phyloP scores from a whole-genome alignment of 2,113 vertebrate species.

The Psilopogon haemacephalus region DNA sequence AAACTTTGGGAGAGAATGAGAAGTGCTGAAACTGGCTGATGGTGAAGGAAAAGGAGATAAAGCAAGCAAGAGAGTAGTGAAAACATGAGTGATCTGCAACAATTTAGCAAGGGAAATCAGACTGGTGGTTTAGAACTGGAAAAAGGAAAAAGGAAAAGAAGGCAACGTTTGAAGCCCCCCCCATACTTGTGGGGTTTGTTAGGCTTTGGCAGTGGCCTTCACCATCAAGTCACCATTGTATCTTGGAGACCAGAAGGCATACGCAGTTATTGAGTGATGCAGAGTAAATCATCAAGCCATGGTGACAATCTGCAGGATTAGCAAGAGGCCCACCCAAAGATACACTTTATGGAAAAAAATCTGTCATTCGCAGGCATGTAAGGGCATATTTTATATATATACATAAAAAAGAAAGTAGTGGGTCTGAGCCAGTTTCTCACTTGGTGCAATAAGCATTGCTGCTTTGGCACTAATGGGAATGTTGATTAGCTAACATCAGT shows the following conservation, averaged over 20 bases:
- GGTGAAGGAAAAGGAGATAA: background rate
- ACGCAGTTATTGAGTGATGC: background rate
- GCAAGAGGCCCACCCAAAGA: conserved; percentile 1
- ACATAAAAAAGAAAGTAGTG: background rate
- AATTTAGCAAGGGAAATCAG: background rate
- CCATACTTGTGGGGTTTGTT: background rate
- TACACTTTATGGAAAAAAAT: conserved; percentile 33
- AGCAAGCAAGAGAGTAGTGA: background rate
- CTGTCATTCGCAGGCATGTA: background rate
- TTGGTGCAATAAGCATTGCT: background rate
- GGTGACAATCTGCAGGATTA: background rate
- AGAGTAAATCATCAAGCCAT: background rate
- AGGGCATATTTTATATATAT: background rate
- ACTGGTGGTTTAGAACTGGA: background rate
- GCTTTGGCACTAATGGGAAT: background rate
- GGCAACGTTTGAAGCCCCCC: accelerated
- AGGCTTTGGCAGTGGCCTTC: background rate
- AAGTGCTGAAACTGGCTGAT: background rate
- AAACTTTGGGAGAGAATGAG: background rate
- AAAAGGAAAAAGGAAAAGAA: conserved; percentile 9
- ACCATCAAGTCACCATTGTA: background rate
- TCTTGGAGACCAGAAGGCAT: conserved; percentile 47
- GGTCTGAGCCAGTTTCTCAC: conserved; percentile 21
- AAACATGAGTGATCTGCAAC: background rate
- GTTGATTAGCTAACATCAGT: background rate